Percentiles rank a stretch among this genome's conserved stretches.
Evolutionary conservation across 2,888 invertebrate species (phyloP).

Genomic region (Rhingia campestris): DNA sequence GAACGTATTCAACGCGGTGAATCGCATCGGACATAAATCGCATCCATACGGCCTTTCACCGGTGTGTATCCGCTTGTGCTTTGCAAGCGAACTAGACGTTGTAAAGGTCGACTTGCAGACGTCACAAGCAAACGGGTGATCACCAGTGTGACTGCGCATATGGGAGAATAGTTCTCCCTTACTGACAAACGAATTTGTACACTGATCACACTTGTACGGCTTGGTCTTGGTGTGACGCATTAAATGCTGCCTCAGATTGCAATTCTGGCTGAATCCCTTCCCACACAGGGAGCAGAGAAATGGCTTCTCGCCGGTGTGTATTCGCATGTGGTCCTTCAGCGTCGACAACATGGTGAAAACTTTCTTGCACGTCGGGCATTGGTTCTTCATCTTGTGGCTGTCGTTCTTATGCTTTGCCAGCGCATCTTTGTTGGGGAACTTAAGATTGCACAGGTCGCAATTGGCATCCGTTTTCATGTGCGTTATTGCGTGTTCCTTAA

Average conservation of each 20-base stretch:
- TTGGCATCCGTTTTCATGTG: slow-evolving; percentile 76
- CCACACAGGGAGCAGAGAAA: slow-evolving; percentile 85
- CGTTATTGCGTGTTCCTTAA: slow-evolving; percentile 83
- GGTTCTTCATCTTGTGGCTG: slow-evolving; percentile 83
- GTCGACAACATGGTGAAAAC: slow-evolving; percentile 85
- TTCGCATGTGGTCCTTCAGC: slow-evolving; percentile 85
- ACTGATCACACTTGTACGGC: slow-evolving; percentile 82
- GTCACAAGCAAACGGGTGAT: slow-evolving; percentile 85
- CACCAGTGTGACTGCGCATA: slow-evolving; percentile 85
- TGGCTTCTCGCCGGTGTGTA: slow-evolving; percentile 85
- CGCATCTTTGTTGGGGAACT: slow-evolving; percentile 82
- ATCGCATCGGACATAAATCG: slow-evolving; percentile 85
- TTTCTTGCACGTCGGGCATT: slow-evolving; percentile 82
- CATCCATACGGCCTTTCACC: slow-evolving; percentile 86
- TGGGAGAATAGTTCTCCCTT: slow-evolving; percentile 85
- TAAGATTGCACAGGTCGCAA: slow-evolving; percentile 82
- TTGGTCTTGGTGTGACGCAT: slow-evolving; percentile 84
- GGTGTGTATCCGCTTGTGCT: slow-evolving; percentile 85
- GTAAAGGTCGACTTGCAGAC: slow-evolving; percentile 85
- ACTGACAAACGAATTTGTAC: slow-evolving; percentile 83
- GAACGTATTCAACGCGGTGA: slow-evolving; percentile 85
- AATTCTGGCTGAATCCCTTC: slow-evolving; percentile 85
- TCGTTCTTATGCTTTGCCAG: slow-evolving; percentile 83
- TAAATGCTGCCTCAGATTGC: slow-evolving; percentile 85
- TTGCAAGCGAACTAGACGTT: slow-evolving; percentile 85